Evolutionary conservation across 92 coral and sea anemone species (phyloP).

Genomic region (Anthopleura xanthogrammica): DNA sequence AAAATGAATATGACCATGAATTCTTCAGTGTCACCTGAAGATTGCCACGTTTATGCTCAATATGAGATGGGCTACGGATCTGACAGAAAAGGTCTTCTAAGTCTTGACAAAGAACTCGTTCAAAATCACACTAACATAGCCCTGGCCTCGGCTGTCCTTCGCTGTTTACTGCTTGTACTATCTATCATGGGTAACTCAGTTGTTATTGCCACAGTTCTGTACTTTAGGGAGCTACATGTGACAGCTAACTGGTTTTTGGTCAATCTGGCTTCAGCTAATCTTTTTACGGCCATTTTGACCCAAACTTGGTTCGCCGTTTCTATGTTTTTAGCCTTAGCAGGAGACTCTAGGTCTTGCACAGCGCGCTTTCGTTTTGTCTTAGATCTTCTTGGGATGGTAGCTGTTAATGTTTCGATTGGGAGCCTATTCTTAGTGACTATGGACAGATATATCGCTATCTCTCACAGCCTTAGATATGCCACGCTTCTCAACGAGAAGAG

Average conservation of each 20-base stretch:
- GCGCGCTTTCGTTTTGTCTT: background rate
- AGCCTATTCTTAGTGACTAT: background rate
- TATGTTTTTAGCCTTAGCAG: background rate
- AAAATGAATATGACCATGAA: background rate
- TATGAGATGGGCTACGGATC: background rate
- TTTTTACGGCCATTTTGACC: background rate
- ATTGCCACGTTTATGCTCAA: background rate
- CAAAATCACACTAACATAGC: background rate
- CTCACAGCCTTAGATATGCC: background rate
- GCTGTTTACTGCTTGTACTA: background rate
- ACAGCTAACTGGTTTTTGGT: conserved; percentile 13
- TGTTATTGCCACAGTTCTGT: background rate
- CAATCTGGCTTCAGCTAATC: conserved; percentile 1
- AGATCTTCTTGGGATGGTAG: background rate
- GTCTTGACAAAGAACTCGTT: background rate
- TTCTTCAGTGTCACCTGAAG: background rate
- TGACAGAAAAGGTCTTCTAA: background rate
- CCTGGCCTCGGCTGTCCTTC: background rate
- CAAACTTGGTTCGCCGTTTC: background rate
- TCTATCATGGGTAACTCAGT: background rate
- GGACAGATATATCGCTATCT: background rate
- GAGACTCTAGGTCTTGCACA: background rate
- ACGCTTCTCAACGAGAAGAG: background rate
- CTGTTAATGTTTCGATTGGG: background rate
- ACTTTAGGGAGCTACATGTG: background rate